Conservation (phyloP, 2,888 invertebrate genomes). For the Chesias legatella region DNA sequence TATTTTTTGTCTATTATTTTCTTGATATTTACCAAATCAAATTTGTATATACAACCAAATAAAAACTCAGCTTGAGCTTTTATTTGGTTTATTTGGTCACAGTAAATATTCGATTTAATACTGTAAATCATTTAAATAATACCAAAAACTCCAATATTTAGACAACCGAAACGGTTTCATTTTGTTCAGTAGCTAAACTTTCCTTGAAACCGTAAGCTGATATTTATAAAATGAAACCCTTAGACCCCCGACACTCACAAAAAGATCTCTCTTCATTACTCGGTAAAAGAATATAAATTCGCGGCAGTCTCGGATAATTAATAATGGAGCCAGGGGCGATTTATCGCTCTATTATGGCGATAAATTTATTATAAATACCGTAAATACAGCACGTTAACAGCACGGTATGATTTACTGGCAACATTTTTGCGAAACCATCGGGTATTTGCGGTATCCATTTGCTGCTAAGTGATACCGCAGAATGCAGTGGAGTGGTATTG, state of each 20-base stretch:
- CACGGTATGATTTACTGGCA: neutral
- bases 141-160: too few species aligned
- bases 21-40: too few species aligned
- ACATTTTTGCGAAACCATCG: neutral
- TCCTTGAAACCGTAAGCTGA: too few species aligned
- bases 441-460: neutral
- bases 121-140: too few species aligned
- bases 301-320: constrained; percentile 48
- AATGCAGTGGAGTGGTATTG: too few species aligned
- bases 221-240: constrained; percentile 2
- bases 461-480: neutral
- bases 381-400: constrained; percentile 11
- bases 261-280: constrained; percentile 58
- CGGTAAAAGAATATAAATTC: constrained; percentile 54
- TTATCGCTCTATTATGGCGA: constrained; percentile 58
- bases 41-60: too few species aligned
- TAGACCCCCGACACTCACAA: neutral
- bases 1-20: too few species aligned
- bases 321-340: constrained; percentile 52
- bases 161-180: too few species aligned
- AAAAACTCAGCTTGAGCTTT: too few species aligned
- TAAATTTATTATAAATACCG: constrained; percentile 42
- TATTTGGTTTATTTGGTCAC: too few species aligned
- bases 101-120: too few species aligned
- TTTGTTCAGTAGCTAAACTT: too few species aligned